phyloP scores from a whole-genome alignment of 2,888 invertebrate species.

The Osmoderma eremita region DNA sequence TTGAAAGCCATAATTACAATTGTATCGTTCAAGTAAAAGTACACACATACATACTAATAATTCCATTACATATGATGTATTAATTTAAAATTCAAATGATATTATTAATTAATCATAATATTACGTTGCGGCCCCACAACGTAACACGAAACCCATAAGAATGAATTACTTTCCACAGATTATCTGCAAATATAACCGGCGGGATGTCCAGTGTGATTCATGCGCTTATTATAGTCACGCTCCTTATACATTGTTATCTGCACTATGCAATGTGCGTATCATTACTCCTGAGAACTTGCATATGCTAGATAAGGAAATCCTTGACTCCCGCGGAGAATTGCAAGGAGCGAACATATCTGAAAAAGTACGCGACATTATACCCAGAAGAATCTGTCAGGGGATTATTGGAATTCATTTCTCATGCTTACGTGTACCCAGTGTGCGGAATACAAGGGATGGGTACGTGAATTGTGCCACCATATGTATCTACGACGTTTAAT shows the following conservation, averaged over 20 bases:
- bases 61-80: no score
- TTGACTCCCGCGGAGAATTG: slow-evolving; percentile 33
- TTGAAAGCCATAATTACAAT: no score
- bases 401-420: slow-evolving; percentile 32
- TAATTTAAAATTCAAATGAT: no score
- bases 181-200: slow-evolving; percentile 4
- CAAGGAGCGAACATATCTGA: slow-evolving; percentile 35
- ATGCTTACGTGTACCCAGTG: slow-evolving; percentile 20
- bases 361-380: slow-evolving; percentile 25
- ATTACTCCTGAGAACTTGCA: slow-evolving; percentile 56
- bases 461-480: slow-evolving; percentile 2
- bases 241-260: slow-evolving; percentile 54
- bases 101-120: no score
- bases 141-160: neutral
- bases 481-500: neutral
- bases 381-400: slow-evolving; percentile 35
- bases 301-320: slow-evolving; percentile 51
- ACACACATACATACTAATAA: no score
- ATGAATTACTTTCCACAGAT: slow-evolving; percentile 13
- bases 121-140: no score
- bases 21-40: no score
- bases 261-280: slow-evolving; percentile 53
- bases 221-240: slow-evolving; percentile 52
- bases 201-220: slow-evolving; percentile 49
- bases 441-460: slow-evolving; percentile 12